A percentile compares a stretch with the other conserved stretches of the same genome.
phyloP scores from a whole-genome alignment of 2,888 invertebrate species.

The Capitulum mitella region DNA sequence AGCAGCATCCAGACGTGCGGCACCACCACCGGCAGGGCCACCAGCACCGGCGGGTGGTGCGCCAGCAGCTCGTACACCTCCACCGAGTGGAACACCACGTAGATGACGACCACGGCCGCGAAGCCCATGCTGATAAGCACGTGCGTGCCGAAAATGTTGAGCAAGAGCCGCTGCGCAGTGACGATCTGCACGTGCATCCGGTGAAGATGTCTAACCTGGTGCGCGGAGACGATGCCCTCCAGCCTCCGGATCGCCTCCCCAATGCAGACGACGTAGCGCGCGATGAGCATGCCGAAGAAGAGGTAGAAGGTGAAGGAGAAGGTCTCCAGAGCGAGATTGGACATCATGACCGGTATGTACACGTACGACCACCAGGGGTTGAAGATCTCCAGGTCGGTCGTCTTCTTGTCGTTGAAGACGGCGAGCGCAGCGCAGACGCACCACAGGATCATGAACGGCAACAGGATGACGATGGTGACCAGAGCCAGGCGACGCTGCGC shows the following conservation, averaged over 20 bases:
- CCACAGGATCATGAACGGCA: not conserved
- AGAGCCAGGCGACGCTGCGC: not conserved
- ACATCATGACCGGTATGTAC: constrained; percentile 13
- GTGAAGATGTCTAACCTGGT: constrained; percentile 8
- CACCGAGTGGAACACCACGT: constrained; percentile 19
- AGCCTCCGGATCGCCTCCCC: not conserved
- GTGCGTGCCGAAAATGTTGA: constrained; percentile 11
- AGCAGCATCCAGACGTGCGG: constrained; percentile 17
- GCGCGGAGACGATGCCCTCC: not conserved
- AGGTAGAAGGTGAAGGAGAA: constrained; percentile 23
- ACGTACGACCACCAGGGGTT: constrained; percentile 16
- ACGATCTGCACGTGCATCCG: constrained; percentile 20
- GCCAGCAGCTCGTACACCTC: constrained; percentile 7
- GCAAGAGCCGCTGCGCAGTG: not conserved
- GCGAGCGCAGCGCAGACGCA: not conserved
- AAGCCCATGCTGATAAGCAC: not conserved
- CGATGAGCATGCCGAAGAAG: constrained; percentile 3
- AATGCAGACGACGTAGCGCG: not conserved
- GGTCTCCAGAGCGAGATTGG: constrained; percentile 3
- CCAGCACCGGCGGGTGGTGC: not conserved
- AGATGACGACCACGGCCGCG: not conserved
- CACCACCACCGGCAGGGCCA: not conserved
- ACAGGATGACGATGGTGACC: not conserved
- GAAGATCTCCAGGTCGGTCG: not conserved
- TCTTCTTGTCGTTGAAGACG: constrained; percentile 3